A percentile compares a stretch with the other conserved stretches of the same genome.
These are phyloP conservation scores for Paedocypris micromegethes DNA, from an alignment of 2,797 vertebrate species.

Conservation along the genomic window DNA sequence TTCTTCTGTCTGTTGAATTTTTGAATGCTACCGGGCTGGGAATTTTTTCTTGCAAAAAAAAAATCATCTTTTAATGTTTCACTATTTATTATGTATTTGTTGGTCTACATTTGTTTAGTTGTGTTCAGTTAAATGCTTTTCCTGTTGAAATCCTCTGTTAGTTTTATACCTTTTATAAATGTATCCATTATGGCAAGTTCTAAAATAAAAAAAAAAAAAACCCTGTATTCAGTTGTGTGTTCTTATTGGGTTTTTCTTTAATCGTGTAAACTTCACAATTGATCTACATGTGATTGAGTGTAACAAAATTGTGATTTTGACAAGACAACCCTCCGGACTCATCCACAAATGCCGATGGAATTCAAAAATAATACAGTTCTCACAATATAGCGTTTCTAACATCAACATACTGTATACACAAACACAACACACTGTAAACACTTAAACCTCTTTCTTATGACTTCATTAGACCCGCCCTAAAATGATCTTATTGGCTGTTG, in stretches of 20 bases:
- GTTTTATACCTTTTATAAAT: slow-evolving; percentile 45
- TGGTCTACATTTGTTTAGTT: slow-evolving; percentile 6
- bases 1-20: slow-evolving; percentile 4
- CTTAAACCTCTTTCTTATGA: no score
- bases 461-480: no score
- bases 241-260: background rate
- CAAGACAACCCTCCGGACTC: no score
- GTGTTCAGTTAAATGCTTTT: background rate
- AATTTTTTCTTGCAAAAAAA: slow-evolving; percentile 27
- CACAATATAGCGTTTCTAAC: no score
- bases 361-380: no score
- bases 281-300: no score
- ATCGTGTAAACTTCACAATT: no score
- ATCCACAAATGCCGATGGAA: no score
- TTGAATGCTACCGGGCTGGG: background rate
- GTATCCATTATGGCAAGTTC: slow-evolving; percentile 4
- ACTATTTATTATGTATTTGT: slow-evolving; percentile 45
- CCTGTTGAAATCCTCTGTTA: slow-evolving; percentile 21
- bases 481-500: no score
- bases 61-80: slow-evolving; percentile 23
- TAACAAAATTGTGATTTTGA: no score
- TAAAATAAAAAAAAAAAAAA: slow-evolving; percentile 26
- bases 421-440: no score
- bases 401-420: no score
- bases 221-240: background rate